Base-by-base conservation (phyloP, 2,797 vertebrate species). In the Lagodon rhomboides region DNA sequence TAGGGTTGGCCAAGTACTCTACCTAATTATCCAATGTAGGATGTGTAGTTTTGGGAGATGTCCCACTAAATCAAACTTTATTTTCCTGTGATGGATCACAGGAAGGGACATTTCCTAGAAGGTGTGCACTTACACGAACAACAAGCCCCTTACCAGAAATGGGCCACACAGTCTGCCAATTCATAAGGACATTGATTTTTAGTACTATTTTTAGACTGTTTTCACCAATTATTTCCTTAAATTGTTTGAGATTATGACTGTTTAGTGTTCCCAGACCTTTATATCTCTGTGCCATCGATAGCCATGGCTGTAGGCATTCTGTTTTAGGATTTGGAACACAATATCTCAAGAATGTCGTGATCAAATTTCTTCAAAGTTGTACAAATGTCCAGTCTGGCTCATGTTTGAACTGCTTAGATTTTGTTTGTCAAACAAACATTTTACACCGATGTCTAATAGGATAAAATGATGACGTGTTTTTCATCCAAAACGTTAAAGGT, bases 91-190 rank as follows among this genome's bases (percentile, higher is more conserved):
- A 13, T 51, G 61, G 30, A 43, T 73, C 75, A 67, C 72, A 82
- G 65, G 71, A 84, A 77, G 76, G 16, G 60, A 15, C 16, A 41
- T 34, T 38, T 75, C 54, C 38, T 20, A 49, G 43, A 71, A 68
- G 13, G 30, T 71, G 38, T 34, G 38, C 66, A 3, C 59, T 80
- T 20, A 43, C 27, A 51, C 47, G 56, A 54, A 81, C 61, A 66
- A 49, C 16, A 11, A 59, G 23, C 30, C n/a, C 16, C 17, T 74
- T 77, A 64, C 63, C 44, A 85, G 67, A 84, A 81, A 66, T 66
- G 7, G 51, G 4, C 18, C 34, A 25, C 41, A 25, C 11, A 59
- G 61, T 58, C 64, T 41, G 62, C 43, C n/a, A 63, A 38, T 62
- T 69, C 2, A 4, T 67, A 18, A 70, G 51, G 0, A 25, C 58